Percentiles rank a stretch among this genome's conserved stretches.
Evolutionary conservation across 2,113 vertebrate species (phyloP).

Genomic region (Leptocoma aspasia): DNA sequence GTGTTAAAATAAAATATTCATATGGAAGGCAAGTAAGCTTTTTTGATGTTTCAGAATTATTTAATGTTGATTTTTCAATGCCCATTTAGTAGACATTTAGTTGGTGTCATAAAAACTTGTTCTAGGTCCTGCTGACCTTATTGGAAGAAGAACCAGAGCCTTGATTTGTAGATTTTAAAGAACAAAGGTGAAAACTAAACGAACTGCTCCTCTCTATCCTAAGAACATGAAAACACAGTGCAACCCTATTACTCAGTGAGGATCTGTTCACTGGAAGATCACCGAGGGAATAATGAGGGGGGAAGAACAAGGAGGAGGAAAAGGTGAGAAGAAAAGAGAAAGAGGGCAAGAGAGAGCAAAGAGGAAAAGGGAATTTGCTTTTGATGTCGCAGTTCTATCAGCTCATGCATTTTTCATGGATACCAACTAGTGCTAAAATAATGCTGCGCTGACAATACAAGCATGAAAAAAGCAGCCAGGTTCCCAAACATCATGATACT

Average conservation of each 20-base stretch:
- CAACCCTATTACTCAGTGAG: background rate
- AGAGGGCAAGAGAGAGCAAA: slow-evolving; percentile 46
- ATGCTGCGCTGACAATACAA: background rate
- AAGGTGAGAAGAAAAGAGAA: slow-evolving; percentile 57
- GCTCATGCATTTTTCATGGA: slow-evolving; percentile 66
- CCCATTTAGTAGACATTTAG: background rate
- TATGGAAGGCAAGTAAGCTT: background rate
- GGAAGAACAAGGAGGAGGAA: slow-evolving; percentile 52
- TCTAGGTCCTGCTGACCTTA: background rate
- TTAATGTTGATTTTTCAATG: background rate
- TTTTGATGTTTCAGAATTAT: background rate
- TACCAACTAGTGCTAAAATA: slow-evolving; percentile 43
- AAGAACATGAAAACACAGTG: background rate
- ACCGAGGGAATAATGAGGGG: slow-evolving; percentile 19
- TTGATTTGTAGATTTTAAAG: background rate
- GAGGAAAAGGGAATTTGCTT: slow-evolving; percentile 37
- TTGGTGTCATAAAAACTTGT: background rate
- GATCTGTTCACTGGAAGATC: slow-evolving; percentile 51
- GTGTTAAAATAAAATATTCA: background rate
- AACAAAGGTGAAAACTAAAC: background rate
- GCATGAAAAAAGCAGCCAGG: background rate
- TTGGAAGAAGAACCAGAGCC: background rate
- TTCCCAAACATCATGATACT: background rate
- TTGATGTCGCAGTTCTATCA: slow-evolving; percentile 64
- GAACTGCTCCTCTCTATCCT: background rate